Evolutionary conservation across 2,113 vertebrate genomes (phyloP), one percentile per base, ranked within the genome.

Genomic region (Eudyptes chrysolophus): DNA sequence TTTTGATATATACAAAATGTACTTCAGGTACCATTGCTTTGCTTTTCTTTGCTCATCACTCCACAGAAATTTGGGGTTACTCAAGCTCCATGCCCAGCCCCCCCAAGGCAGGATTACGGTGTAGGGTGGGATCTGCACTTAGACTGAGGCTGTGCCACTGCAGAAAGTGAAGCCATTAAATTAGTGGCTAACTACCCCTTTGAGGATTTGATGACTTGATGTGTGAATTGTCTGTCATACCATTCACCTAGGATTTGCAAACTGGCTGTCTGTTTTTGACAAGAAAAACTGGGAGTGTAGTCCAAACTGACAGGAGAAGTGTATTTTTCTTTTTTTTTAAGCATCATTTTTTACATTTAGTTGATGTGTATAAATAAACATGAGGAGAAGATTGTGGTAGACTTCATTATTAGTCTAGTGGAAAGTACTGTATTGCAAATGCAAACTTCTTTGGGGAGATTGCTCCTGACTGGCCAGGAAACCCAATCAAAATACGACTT

Each of bases 401-500:
- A 58, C 54, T 92, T 87, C 18, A 18, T 93, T 90, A 77, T 57
- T 90, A 52, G 11, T 55, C 79, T 74, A 86, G 55, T 42, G 34
- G 38, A 86, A 94, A 87, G 55, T 77, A 92, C 27, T 3, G 13
- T 78, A 76, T 48, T 82, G 84, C 61, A 93, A 96, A 87, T 36
- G 21, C 60, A 84, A 77, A 57, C 84, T 74, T 84, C 82, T 64
- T 51, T 42, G 30, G 65, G 21, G 55, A 89, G 57, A 78, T 85
- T 88, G 88, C 66, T 82, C 38, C 61, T 92, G 70, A 62, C 89
- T 77, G 60, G 52, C 22, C 72, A 90, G 54, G n/a, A 95, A 96
- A 89, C 52, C 60, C 34, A 80, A 89, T 92, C 60, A 89, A 97
- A 98, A 97, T 70, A 71, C 6, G n/a, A 93, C 95, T 94, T 97